These are phyloP conservation scores for Liolophura sinensis DNA, from an alignment of 1,140 invertebrate genomes.

Conservation along the genomic window DNA sequence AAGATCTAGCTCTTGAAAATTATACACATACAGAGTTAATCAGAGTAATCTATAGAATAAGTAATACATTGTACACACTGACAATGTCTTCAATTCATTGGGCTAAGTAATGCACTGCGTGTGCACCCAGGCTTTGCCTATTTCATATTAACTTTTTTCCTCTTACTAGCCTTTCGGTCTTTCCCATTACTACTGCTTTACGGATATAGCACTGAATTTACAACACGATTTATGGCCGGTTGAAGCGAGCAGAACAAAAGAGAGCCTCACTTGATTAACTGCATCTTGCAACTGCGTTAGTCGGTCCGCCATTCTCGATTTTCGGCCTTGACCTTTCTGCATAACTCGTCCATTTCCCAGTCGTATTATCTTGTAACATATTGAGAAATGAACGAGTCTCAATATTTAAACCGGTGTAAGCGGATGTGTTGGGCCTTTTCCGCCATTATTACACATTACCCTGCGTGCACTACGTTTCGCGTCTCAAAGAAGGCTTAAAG, in stretches of 20 bases:
- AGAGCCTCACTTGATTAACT: conserved; percentile 80
- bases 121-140: too few relatives aligned
- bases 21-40: too few relatives aligned
- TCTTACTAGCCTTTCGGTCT: too few relatives aligned
- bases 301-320: conserved; percentile 80
- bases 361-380: not conserved
- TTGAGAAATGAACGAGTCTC: not conserved
- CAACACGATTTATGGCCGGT: not conserved
- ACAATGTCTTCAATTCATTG: too few relatives aligned
- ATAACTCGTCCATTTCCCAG: not conserved
- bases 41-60: too few relatives aligned
- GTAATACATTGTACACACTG: too few relatives aligned
- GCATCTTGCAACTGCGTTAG: conserved; percentile 96
- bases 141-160: too few relatives aligned
- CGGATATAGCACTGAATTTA: not conserved
- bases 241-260: not conserved
- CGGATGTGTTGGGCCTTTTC: conserved; percentile 9
- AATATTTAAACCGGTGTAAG: not conserved
- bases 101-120: too few relatives aligned
- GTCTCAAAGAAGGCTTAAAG: conserved; percentile 37
- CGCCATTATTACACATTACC: conserved; percentile 7
- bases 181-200: not conserved
- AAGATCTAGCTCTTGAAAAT: too few relatives aligned
- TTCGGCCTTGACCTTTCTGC: not conserved
- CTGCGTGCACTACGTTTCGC: conserved; percentile 37